phyloP scores from a whole-genome alignment of 2,797 vertebrate species.

The Zenarchopterus dispar region DNA sequence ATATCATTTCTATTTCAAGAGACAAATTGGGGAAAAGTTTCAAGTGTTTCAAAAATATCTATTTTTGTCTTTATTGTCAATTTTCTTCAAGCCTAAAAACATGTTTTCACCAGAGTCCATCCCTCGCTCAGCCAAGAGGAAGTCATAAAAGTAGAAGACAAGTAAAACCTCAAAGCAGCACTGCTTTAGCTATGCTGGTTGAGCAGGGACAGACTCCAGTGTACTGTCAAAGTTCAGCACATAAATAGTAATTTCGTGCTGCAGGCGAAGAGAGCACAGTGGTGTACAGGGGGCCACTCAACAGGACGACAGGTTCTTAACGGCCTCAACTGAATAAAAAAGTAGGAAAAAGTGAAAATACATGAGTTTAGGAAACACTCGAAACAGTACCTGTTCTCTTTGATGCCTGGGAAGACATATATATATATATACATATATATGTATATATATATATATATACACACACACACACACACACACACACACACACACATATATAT shows the following conservation, averaged over 20 bases:
- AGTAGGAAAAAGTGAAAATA: slow-evolving; percentile 50
- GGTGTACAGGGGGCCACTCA: slow-evolving; percentile 67
- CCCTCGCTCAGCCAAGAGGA: slow-evolving; percentile 36
- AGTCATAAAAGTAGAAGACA: slow-evolving; percentile 56
- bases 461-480: no score
- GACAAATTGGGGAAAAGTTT: neutral
- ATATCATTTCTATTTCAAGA: neutral
- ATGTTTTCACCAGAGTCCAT: slow-evolving; percentile 22
- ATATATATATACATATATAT: no score
- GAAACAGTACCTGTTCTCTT: slow-evolving; percentile 33
- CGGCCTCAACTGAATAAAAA: slow-evolving; percentile 74
- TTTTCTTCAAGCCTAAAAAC: slow-evolving; percentile 10
- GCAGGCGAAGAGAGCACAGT: slow-evolving; percentile 73
- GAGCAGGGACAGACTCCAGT: slow-evolving; percentile 61
- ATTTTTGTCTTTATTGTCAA: slow-evolving; percentile 5
- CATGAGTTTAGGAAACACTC: slow-evolving; percentile 36
- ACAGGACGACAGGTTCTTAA: slow-evolving; percentile 72
- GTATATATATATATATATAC: neutral
- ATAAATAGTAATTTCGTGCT: slow-evolving; percentile 82
- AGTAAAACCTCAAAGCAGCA: slow-evolving; percentile 50
- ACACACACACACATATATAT: neutral
- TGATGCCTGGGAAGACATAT: slow-evolving; percentile 34
- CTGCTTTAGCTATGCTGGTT: slow-evolving; percentile 56
- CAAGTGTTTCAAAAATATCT: neutral
- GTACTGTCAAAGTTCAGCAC: slow-evolving; percentile 79